These are phyloP conservation scores for Lasioglossum calceatum DNA, from an alignment of 2,888 invertebrate species.

Conservation along the genomic window DNA sequence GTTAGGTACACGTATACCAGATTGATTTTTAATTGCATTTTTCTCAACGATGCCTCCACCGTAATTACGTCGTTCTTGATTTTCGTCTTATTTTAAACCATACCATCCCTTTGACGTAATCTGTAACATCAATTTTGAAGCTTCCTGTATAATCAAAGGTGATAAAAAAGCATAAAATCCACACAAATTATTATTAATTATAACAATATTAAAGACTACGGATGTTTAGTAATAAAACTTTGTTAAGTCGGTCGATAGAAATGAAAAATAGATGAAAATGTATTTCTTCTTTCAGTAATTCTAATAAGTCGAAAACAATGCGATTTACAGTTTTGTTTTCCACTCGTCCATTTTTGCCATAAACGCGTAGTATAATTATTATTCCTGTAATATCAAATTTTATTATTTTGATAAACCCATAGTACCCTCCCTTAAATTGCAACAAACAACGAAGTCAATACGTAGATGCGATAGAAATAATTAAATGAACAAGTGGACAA, in stretches of 20 bases:
- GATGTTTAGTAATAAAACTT: background rate
- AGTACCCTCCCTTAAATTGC: no score
- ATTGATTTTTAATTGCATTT: slow-evolving; percentile 3
- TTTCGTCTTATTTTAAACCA: background rate
- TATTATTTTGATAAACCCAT: background rate
- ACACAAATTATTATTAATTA: background rate
- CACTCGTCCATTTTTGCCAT: no score
- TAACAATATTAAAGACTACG: no score
- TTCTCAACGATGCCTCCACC: background rate
- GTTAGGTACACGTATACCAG: background rate
- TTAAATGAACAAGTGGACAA: background rate
- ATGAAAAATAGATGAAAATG: background rate
- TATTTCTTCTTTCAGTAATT: background rate
- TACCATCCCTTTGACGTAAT: background rate
- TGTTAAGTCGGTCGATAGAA: background rate
- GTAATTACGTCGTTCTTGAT: background rate
- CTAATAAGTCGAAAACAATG: background rate
- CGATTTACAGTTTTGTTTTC: no score
- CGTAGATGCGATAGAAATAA: background rate
- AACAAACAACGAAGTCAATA: background rate
- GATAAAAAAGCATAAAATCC: background rate
- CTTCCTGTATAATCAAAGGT: background rate
- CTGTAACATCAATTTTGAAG: background rate
- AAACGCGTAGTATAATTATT: no score
- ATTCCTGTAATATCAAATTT: background rate